phyloP scores from a whole-genome alignment of 2,113 vertebrate genomes.

The Eolophus roseicapilla region DNA sequence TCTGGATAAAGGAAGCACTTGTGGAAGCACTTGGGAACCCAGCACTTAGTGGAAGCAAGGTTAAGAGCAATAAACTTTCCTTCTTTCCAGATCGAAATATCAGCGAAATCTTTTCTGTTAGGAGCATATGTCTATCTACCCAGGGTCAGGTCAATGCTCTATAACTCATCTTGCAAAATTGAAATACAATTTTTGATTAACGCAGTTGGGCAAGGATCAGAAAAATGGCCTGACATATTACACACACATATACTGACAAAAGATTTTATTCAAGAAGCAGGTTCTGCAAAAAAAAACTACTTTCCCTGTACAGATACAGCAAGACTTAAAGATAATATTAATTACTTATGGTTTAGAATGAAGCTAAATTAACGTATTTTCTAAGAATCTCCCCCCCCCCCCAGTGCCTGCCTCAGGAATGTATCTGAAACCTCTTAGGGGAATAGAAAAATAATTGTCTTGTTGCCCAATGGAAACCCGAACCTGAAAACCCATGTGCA shows the following conservation, averaged over 20 bases:
- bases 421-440: not conserved
- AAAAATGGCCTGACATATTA: not conserved
- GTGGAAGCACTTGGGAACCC: no score
- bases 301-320: not conserved
- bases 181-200: conserved; percentile 1
- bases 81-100: not conserved
- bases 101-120: not conserved
- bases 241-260: not conserved
- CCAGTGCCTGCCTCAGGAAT: not conserved
- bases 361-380: not conserved
- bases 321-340: not conserved
- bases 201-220: not conserved
- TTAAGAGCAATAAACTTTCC: not conserved
- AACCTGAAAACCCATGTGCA: not conserved
- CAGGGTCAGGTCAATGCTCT: not conserved
- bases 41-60: not conserved
- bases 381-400: not conserved
- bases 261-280: not conserved
- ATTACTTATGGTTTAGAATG: not conserved
- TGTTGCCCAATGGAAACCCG: not conserved
- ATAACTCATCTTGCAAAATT: not conserved
- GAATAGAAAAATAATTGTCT: not conserved
- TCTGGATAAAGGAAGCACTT: not conserved
- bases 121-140: not conserved
- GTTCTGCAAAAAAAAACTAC: not conserved